phyloP scores from a whole-genome alignment of 1,140 invertebrate genomes.

The Probaryconus sp. region DNA sequence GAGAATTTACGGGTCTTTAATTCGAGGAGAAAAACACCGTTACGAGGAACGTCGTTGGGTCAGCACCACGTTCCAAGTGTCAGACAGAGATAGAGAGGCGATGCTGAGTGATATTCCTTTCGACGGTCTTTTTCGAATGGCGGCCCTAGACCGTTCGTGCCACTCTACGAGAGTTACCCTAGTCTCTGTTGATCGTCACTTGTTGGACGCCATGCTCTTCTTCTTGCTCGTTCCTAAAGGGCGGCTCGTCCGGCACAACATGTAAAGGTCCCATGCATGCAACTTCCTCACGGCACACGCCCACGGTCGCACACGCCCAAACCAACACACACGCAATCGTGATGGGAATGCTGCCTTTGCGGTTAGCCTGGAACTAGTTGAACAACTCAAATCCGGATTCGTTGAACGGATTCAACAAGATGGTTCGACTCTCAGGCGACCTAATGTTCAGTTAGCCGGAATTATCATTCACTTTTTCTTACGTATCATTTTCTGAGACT shows the following conservation, averaged over 20 bases:
- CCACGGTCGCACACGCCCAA: slow-evolving; percentile 59
- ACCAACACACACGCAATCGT: slow-evolving; percentile 36
- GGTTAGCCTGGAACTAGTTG: slow-evolving; percentile 60
- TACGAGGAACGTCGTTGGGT: slow-evolving; percentile 18
- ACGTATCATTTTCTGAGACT: background rate
- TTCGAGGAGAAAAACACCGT: slow-evolving; percentile 44
- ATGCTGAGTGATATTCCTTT: slow-evolving; percentile 56
- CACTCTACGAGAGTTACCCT: slow-evolving; percentile 61
- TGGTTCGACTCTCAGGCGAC: slow-evolving; percentile 30
- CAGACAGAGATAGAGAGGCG: slow-evolving; percentile 22
- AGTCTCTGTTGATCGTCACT: slow-evolving; percentile 63
- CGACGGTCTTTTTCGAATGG: slow-evolving; percentile 52
- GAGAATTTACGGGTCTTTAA: slow-evolving; percentile 39
- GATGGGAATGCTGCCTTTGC: slow-evolving; percentile 51
- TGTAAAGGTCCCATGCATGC: slow-evolving; percentile 47
- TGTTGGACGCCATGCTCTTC: slow-evolving; percentile 68
- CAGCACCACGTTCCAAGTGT: too few relatives aligned
- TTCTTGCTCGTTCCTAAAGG: slow-evolving; percentile 55
- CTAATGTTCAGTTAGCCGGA: slow-evolving; percentile 21
- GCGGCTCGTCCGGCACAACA: slow-evolving; percentile 52
- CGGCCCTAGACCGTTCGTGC: slow-evolving; percentile 39
- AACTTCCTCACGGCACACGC: slow-evolving; percentile 63
- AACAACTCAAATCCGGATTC: slow-evolving; percentile 63
- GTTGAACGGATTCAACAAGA: slow-evolving; percentile 59
- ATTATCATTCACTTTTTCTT: slow-evolving; percentile 45